Evolutionary conservation across 2,797 vertebrate species (phyloP).

Genomic region (Psittacula echo): DNA sequence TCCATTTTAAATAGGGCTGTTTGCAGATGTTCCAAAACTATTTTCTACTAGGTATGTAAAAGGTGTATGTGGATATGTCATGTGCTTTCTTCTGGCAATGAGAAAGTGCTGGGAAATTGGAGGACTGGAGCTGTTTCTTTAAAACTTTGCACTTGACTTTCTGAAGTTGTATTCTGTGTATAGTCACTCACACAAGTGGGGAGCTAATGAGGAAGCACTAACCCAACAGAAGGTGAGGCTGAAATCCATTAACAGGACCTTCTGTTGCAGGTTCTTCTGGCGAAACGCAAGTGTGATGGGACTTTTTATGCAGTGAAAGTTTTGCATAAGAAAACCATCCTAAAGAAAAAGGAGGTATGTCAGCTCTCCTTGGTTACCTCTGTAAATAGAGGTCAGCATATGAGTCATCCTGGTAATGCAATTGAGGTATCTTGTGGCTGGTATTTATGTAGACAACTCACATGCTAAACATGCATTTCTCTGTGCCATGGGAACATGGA

Average conservation of each 20-base stretch:
- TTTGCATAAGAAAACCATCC: conserved; percentile 95
- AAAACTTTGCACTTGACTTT: neutral
- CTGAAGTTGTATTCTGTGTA: neutral
- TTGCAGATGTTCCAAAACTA: neutral
- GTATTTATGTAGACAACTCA: fast-evolving
- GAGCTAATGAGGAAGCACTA: neutral
- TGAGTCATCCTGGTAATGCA: neutral
- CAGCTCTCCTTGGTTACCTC: neutral
- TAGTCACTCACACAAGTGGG: no score
- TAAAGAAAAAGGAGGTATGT: conserved; percentile 97
- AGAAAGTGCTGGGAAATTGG: neutral
- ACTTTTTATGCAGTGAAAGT: conserved; percentile 96
- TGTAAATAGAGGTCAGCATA: neutral
- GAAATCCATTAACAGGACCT: neutral
- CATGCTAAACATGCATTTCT: neutral
- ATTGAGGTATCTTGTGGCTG: neutral
- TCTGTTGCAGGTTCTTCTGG: conserved; percentile 89
- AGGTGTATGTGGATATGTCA: fast-evolving
- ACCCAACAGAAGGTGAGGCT: neutral
- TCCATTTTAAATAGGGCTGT: neutral
- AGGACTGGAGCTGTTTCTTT: neutral
- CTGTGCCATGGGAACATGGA: neutral
- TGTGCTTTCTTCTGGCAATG: no score
- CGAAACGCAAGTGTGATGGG: conserved; percentile 91
- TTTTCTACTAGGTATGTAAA: fast-evolving